Conservation (phyloP, 2,888 invertebrate species). For the Diarsia dahlii region DNA sequence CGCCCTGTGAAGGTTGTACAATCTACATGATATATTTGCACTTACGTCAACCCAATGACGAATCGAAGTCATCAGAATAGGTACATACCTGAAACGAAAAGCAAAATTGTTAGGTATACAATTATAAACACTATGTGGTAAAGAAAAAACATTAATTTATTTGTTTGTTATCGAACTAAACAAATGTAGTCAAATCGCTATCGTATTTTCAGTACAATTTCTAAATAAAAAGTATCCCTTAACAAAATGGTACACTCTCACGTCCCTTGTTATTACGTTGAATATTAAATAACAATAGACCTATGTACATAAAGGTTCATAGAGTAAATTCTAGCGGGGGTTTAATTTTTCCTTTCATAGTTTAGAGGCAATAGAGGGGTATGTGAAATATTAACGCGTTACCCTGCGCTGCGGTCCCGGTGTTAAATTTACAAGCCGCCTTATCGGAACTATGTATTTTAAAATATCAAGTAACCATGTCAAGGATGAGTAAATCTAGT, state of each 20-base stretch:
- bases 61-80: slow-evolving; percentile 39
- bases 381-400: slow-evolving; percentile 73
- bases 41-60: slow-evolving; percentile 59
- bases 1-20: slow-evolving; percentile 40
- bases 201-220: not conserved
- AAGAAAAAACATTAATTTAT: not conserved
- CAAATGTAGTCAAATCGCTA: not conserved
- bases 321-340: slow-evolving; percentile 60
- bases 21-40: slow-evolving; percentile 48
- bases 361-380: slow-evolving; percentile 69
- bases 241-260: slow-evolving; percentile 21
- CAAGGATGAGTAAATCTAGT: slow-evolving; percentile 45
- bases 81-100: slow-evolving; percentile 67
- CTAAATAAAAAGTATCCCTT: slow-evolving; percentile 10
- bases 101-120: slow-evolving; percentile 29
- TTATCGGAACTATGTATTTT: slow-evolving; percentile 59
- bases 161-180: slow-evolving; percentile 3
- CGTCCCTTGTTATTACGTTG: slow-evolving; percentile 34
- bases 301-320: slow-evolving; percentile 61
- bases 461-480: slow-evolving; percentile 64
- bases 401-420: slow-evolving; percentile 45
- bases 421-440: slow-evolving; percentile 53
- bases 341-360: slow-evolving; percentile 73
- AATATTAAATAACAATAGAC: slow-evolving; percentile 63
- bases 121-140: not conserved